Percentiles rank a stretch among this genome's conserved stretches.
These are phyloP conservation scores for Venturia canescens DNA, from an alignment of 1,140 invertebrate species.

Conservation along the genomic window DNA sequence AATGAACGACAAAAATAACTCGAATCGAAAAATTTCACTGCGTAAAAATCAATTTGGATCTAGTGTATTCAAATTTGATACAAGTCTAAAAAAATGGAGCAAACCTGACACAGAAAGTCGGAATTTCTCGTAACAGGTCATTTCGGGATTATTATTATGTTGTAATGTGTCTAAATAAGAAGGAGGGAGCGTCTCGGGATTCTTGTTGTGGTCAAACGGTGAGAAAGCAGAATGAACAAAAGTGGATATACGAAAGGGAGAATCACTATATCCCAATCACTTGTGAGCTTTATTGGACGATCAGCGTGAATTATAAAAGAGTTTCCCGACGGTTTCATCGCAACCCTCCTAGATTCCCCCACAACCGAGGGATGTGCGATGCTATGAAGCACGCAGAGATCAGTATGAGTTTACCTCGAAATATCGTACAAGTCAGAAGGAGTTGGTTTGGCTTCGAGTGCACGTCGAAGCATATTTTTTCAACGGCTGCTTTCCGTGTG, in stretches of 20 bases:
- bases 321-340: constrained; percentile 42
- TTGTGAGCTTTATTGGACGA: constrained; percentile 70
- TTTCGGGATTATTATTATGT: constrained; percentile 8
- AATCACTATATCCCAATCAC: constrained; percentile 62
- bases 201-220: constrained; percentile 11
- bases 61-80: too few relatives aligned
- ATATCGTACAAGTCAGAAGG: constrained; percentile 1
- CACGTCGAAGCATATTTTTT: constrained; percentile 18
- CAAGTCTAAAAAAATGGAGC: not conserved
- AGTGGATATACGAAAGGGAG: not conserved
- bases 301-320: constrained; percentile 69
- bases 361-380: constrained; percentile 24
- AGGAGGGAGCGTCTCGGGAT: not conserved
- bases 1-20: too few relatives aligned
- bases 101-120: not conserved
- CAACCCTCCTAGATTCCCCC: constrained; percentile 54
- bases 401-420: not conserved
- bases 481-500: too few relatives aligned
- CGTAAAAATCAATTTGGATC: too few relatives aligned
- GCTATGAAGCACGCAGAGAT: not conserved
- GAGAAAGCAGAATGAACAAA: not conserved
- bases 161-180: not conserved
- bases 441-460: constrained; percentile 5
- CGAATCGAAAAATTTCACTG: too few relatives aligned
- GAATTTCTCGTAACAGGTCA: constrained; percentile 1